Evolutionary conservation across 92 coral and sea anemone species (phyloP).

Genomic region (Meandrina meandrites): DNA sequence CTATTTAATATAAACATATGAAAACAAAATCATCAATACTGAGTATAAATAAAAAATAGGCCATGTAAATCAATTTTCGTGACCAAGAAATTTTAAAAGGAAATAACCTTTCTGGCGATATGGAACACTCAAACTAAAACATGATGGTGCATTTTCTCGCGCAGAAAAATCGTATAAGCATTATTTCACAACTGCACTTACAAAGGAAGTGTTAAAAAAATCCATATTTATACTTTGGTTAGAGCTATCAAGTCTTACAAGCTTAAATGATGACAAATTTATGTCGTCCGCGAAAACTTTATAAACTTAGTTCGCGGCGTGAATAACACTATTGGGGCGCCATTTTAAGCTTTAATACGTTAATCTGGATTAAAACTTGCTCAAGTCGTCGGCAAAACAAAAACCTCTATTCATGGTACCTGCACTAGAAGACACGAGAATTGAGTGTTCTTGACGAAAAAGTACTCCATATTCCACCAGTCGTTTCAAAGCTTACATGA

Average conservation of each 20-base stretch:
- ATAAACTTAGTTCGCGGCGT: neutral
- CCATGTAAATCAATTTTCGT: neutral
- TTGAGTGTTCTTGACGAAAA: conserved; percentile 12
- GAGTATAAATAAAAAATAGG: neutral
- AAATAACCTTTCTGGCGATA: neutral
- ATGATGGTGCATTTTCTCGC: neutral
- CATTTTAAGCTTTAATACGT: neutral
- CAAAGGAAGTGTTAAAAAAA: neutral
- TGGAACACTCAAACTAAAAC: neutral
- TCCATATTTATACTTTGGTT: neutral
- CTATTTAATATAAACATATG: neutral
- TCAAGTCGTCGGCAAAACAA: neutral
- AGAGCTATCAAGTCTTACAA: neutral
- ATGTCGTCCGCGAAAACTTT: neutral
- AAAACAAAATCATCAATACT: neutral
- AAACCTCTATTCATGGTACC: conserved; percentile 13
- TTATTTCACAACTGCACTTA: neutral
- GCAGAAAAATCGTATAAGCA: neutral
- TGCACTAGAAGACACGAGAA: conserved; percentile 12
- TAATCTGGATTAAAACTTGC: conserved; percentile 22
- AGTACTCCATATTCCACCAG: conserved; percentile 16
- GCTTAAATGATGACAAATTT: neutral
- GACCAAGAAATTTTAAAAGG: neutral
- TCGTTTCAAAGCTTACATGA: conserved; percentile 21
- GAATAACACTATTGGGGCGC: conserved; percentile 2